phyloP scores from a whole-genome alignment of 2,888 invertebrate genomes.

The Emmelina monodactyla region DNA sequence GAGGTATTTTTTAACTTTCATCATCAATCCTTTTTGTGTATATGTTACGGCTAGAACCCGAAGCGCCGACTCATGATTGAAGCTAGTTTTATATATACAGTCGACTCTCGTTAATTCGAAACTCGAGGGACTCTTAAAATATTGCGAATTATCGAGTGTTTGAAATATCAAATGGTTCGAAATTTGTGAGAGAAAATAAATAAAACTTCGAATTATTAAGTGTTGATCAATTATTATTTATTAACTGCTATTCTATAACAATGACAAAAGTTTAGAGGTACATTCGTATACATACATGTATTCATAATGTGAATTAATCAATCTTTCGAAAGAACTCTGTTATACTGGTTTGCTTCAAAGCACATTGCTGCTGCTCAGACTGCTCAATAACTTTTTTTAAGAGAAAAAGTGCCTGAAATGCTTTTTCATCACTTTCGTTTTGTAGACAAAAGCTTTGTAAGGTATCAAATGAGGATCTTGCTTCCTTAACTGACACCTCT shows the following conservation, averaged over 20 bases:
- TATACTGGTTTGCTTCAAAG: conserved; percentile 16
- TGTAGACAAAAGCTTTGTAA: conserved; percentile 19
- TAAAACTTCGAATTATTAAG: conserved; percentile 5
- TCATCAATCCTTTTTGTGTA: no score
- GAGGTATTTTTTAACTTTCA: no score
- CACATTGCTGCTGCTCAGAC: conserved; percentile 15
- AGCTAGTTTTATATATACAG: no score
- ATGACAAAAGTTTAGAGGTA: conserved; percentile 8
- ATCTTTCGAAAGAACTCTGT: conserved; percentile 16
- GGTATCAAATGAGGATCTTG: conserved; percentile 17
- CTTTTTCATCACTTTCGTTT: conserved; percentile 19
- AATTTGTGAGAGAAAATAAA: conserved; percentile 11
- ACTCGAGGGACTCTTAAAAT: conserved; percentile 15
- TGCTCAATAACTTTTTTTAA: conserved; percentile 15
- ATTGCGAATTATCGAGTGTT: conserved; percentile 18
- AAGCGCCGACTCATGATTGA: no score
- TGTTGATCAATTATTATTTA: conserved; percentile 8
- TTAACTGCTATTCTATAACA: conserved; percentile 9
- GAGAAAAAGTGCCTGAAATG: conserved; percentile 17
- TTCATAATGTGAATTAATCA: conserved; percentile 2
- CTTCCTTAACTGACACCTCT: conserved; percentile 19
- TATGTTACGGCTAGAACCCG: no score
- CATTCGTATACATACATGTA: conserved; percentile 7
- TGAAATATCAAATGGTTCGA: conserved; percentile 13
- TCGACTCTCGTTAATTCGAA: conserved; percentile 16